Percentiles rank a stretch among this genome's conserved stretches.
Evolutionary conservation across 2,888 invertebrate genomes (phyloP).

Genomic region (Drosophila melanocephala): DNA sequence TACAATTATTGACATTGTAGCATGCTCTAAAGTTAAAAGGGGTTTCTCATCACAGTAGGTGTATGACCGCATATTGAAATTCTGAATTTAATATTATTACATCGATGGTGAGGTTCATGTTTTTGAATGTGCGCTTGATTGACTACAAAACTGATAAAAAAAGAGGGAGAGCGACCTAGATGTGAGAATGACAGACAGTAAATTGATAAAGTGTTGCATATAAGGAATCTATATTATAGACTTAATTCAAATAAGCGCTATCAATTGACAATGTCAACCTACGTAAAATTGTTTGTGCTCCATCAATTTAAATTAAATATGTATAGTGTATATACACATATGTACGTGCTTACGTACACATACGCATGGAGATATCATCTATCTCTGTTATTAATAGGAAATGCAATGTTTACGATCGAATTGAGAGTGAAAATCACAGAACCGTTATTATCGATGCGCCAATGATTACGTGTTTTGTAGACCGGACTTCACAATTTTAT

Average conservation of each 20-base stretch:
- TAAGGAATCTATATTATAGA: slow-evolving; percentile 12
- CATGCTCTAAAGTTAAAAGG: slow-evolving; percentile 14
- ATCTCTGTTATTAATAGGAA: background rate
- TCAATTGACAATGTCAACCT: slow-evolving; percentile 46
- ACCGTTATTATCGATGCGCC: background rate
- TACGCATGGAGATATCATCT: slow-evolving; percentile 4
- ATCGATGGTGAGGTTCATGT: slow-evolving; percentile 5
- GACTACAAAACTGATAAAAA: slow-evolving; percentile 22
- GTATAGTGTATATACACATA: background rate
- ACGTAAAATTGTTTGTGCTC: slow-evolving; percentile 43
- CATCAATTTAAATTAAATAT: slow-evolving; percentile 53
- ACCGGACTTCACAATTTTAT: background rate
- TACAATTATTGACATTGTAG: background rate
- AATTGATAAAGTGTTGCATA: slow-evolving; percentile 51
- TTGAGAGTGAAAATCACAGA: background rate
- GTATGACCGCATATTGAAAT: slow-evolving; percentile 22
- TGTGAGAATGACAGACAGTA: slow-evolving; percentile 4
- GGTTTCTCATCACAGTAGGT: slow-evolving; percentile 7
- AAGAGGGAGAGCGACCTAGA: slow-evolving; percentile 10
- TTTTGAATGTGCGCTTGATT: slow-evolving; percentile 17
- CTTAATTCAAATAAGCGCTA: slow-evolving; percentile 26
- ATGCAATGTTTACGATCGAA: slow-evolving; percentile 7
- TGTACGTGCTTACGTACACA: background rate
- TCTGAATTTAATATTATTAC: slow-evolving; percentile 11
- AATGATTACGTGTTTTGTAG: background rate